Evolutionary conservation across 2,113 vertebrate genomes (phyloP), one percentile per base, ranked within the genome.

Genomic region (Campylorhamphus procurvoides): DNA sequence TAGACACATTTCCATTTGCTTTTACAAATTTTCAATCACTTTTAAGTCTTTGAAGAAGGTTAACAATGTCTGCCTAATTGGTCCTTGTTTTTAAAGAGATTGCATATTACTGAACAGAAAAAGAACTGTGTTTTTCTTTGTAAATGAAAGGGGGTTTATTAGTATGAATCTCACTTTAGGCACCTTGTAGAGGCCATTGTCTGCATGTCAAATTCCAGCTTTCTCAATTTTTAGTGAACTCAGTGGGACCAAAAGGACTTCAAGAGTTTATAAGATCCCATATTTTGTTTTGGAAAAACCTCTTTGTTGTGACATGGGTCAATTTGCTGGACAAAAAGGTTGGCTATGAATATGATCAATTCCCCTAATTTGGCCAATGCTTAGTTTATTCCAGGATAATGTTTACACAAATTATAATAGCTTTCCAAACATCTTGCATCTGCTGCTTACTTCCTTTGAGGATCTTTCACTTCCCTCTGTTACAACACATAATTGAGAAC

Each of bases 361-460:
- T 13, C 14, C 18, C 29, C 22, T 62, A 25, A 80, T 56, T 71
- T 81, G 18, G 6, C 9, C 46, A 71, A 90, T 52, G 15, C 39
- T 90, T 78, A 25, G 5, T 62, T 84, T 90, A 71, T 84, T 72
- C 68, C 8, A 2, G 28, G 31, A 35, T 28, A 60, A 63, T 37
- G 42, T 88, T 94, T 93, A 78, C 28, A 64, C 6, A 92, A 79
- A 84, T 89, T 63, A 46, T 46, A 93, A 66, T 72, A 84, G 75
- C 62, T 73, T 92, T 79, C 49, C 37, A 95, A 92, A 94, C 4
- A 44, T 82, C 74, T 93, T 95, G 37, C 77, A 93, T 96, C 86
- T 90, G 63, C 75, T 93, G 42, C 68, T 87, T 68, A 15, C 85
- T 91, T 95, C 67, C 69, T 89, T 66, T 69, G 78, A 94, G 71